These are phyloP conservation scores for Serilophus lunatus DNA, from an alignment of 2,113 vertebrate genomes.

Conservation along the genomic window DNA sequence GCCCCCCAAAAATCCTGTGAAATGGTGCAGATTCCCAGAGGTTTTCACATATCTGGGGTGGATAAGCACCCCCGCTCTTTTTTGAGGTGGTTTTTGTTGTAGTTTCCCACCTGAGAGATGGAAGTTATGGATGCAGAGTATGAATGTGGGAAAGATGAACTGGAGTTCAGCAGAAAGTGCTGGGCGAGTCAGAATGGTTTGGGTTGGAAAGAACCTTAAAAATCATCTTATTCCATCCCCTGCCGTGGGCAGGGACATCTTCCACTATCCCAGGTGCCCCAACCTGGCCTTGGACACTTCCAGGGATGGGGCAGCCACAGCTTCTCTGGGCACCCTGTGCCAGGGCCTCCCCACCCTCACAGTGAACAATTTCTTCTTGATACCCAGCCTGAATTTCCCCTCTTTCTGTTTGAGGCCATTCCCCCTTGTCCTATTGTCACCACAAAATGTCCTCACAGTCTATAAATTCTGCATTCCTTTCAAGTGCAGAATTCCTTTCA, in stretches of 20 bases:
- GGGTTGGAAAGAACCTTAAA: not conserved
- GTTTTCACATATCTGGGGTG: not conserved
- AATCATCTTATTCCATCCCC: fast-evolving
- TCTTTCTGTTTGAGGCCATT: not conserved
- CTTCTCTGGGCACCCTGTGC: not conserved
- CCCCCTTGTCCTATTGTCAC: no score
- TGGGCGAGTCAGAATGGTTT: not conserved
- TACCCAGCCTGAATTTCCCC: no score
- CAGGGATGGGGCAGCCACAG: not conserved
- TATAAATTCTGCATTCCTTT: not conserved
- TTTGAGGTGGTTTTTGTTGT: not conserved
- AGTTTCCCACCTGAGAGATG: not conserved
- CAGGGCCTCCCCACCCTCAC: not conserved
- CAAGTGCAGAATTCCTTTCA: no score
- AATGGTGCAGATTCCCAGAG: not conserved
- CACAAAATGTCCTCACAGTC: not conserved
- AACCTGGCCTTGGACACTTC: not conserved
- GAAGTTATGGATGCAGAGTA: not conserved
- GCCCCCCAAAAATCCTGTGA: not conserved
- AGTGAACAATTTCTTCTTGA: no score
- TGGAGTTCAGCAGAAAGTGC: not conserved
- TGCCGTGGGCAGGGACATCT: not conserved
- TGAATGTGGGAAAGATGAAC: not conserved
- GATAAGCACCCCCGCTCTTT: not conserved
- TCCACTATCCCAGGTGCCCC: not conserved